Evolutionary conservation across 2,113 vertebrate genomes (phyloP).

Genomic region (Chlorodrepanis virens): DNA sequence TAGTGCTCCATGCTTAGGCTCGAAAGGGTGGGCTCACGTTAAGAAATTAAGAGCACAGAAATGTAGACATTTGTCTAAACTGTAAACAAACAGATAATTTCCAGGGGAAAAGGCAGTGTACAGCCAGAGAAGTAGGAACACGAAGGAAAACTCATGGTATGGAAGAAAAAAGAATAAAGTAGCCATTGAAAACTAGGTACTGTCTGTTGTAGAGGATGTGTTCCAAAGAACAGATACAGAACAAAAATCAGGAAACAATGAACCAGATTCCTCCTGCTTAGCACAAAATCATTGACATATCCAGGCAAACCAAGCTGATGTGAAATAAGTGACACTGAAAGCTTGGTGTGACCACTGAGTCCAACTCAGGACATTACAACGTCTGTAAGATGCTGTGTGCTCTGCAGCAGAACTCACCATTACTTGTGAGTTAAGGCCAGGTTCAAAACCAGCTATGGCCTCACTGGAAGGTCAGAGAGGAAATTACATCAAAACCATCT

Average conservation of each 20-base stretch:
- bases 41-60: neutral
- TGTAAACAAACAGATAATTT: conserved; percentile 45
- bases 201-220: fast-evolving
- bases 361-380: neutral
- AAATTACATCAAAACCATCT: neutral
- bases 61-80: conserved; percentile 9
- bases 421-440: neutral
- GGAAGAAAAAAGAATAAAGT: neutral
- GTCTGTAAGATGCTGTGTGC: neutral
- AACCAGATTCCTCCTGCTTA: neutral
- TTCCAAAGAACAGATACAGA: neutral
- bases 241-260: neutral
- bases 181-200: neutral
- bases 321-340: neutral
- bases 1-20: neutral
- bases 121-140: neutral
- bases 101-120: neutral
- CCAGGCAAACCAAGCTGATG: neutral
- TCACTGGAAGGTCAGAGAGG: neutral
- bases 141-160: neutral
- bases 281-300: fast-evolving
- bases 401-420: neutral
- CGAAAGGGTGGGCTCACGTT: neutral
- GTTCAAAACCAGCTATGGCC: neutral
- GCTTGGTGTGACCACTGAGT: fast-evolving